Base-by-base conservation (phyloP, 2,797 vertebrate species). In the Coracias cyanogaster region DNA sequence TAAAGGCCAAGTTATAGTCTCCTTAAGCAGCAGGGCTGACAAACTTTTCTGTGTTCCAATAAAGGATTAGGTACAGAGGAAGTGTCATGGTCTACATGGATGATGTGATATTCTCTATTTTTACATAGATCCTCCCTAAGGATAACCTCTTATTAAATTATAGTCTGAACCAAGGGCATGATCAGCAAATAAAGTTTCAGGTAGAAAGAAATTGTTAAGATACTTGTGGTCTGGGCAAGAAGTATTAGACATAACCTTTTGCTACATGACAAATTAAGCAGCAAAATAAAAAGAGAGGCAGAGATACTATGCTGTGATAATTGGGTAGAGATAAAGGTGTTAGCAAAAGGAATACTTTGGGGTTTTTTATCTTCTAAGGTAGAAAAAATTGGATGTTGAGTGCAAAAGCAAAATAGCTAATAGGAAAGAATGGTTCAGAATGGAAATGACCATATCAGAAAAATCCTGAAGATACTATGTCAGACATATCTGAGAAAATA, bases 31-130 rank as follows among this genome's bases (percentile, higher is more conserved):
- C 6, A 65, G 25, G 15, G 10, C 9, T 61, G n/a, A n/a, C n/a
- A n/a, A n/a, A n/a, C n/a, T n/a, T n/a, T n/a, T n/a, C n/a, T n/a
- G n/a, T n/a, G n/a, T n/a, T n/a, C n/a, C n/a, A n/a, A n/a, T n/a
- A n/a, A n/a, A n/a, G n/a, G n/a, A n/a, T n/a, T n/a, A n/a, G n/a
- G n/a, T n/a, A 70, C 6, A 54, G 33, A 61, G 15, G 10, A 60
- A 5, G 4, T 37, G 14, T 43, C 28, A 64, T 4, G 0, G 28
- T 58, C 1, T 4, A 43, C 46, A 21, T 12, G 21, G 1, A 12
- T 15, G 3, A 73, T 19, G 5, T 7, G 3, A 29, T 52, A 19
- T 19, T 57, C 19, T 77, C 16, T 52, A 7, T 41, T 84, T 91
- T 60, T 46, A 16, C 28, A 74, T 2, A 58, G 15, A 70, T 18